phyloP scores from a whole-genome alignment of 2,113 vertebrate genomes.

The Neodontobutis hainanensis region DNA sequence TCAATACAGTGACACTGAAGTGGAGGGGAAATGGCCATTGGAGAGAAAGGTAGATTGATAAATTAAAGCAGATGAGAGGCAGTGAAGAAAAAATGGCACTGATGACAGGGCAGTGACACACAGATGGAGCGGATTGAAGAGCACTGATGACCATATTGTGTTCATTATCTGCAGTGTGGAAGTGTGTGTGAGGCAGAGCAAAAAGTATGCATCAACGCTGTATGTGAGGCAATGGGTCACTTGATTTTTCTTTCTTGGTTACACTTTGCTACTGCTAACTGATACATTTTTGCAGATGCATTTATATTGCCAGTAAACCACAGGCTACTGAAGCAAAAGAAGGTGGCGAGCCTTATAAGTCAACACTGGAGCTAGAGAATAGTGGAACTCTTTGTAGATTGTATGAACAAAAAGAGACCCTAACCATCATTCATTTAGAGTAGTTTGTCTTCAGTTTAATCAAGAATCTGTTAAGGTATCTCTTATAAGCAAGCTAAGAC shows the following conservation, averaged over 20 bases:
- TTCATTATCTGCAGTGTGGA: conserved; percentile 24
- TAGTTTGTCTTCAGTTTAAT: too few species aligned
- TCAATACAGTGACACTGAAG: not conserved
- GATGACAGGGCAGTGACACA: conserved; percentile 5
- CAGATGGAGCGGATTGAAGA: not conserved
- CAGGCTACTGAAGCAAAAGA: too few species aligned
- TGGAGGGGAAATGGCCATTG: not conserved
- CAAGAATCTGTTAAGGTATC: too few species aligned
- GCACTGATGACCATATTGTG: conserved; percentile 31
- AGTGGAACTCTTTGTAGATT: too few species aligned
- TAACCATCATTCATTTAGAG: too few species aligned
- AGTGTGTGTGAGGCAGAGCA: conserved; percentile 28
- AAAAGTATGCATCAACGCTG: conserved; percentile 15
- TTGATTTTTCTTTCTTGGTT: not conserved
- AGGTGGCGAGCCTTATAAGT: too few species aligned
- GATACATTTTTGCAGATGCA: not conserved
- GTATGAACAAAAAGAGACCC: too few species aligned
- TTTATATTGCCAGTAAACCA: too few species aligned
- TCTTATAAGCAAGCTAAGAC: too few species aligned
- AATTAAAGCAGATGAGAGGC: not conserved
- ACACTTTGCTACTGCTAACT: conserved; percentile 3
- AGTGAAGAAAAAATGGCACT: not conserved
- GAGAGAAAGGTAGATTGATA: not conserved
- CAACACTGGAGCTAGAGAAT: too few species aligned
- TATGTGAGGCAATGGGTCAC: conserved; percentile 3